phyloP scores from a whole-genome alignment of 2,888 invertebrate species.

The Timandra comae region DNA sequence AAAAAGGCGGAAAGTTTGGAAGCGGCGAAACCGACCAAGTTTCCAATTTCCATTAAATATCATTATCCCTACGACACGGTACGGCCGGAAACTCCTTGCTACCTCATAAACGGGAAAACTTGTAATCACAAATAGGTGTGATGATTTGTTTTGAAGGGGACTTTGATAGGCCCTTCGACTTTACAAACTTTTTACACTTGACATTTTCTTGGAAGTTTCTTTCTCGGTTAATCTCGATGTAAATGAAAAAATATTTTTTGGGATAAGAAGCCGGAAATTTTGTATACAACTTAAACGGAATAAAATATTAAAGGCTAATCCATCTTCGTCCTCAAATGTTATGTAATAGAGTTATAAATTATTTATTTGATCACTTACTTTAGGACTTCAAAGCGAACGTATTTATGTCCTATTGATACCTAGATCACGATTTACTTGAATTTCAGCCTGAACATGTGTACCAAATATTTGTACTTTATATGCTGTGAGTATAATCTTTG shows the following conservation, averaged over 20 bases:
- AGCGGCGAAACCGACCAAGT: conserved; percentile 25
- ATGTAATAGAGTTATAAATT: too few species aligned
- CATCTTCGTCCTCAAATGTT: too few species aligned
- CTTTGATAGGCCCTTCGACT: conserved; percentile 13
- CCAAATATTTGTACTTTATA: too few species aligned
- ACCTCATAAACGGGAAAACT: conserved; percentile 19
- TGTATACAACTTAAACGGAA: too few species aligned
- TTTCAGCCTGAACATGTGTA: too few species aligned
- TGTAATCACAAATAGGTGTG: conserved; percentile 23
- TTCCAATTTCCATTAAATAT: conserved; percentile 33
- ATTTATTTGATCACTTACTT: too few species aligned
- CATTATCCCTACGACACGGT: conserved; percentile 27
- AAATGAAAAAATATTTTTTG: background rate
- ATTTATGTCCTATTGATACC: too few species aligned
- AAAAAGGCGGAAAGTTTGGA: conserved; percentile 20
- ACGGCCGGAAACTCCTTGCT: conserved; percentile 3
- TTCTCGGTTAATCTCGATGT: background rate
- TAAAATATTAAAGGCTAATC: too few species aligned
- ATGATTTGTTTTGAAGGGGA: conserved; percentile 20
- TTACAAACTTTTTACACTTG: conserved; percentile 3
- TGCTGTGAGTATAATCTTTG: too few species aligned
- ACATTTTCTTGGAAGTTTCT: conserved; percentile 4
- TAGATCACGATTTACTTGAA: too few species aligned
- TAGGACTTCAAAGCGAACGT: too few species aligned
- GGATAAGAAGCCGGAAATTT: too few species aligned